Evolutionary conservation across 2,113 vertebrate genomes (phyloP).

Genomic region (Ictalurus furcatus): DNA sequence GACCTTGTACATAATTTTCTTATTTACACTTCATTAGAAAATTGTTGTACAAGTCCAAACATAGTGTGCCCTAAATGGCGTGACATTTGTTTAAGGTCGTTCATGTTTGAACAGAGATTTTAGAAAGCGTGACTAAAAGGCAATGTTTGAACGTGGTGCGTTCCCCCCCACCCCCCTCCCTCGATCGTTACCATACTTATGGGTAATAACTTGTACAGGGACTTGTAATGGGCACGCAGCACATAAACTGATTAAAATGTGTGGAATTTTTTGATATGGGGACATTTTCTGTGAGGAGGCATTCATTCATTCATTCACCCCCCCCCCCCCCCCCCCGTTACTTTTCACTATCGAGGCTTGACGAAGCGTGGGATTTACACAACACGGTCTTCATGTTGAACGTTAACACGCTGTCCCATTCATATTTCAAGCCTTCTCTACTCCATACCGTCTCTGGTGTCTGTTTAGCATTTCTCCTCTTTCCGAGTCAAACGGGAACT

Average conservation of each 20-base stretch:
- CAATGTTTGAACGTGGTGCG: too few species aligned
- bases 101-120: background rate
- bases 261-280: background rate
- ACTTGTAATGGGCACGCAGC: background rate
- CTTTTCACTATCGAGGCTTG: background rate
- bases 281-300: background rate
- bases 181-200: background rate
- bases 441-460: background rate
- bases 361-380: background rate
- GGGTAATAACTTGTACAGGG: background rate
- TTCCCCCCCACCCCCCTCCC: too few species aligned
- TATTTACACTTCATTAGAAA: background rate
- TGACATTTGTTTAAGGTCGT: background rate
- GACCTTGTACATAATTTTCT: background rate
- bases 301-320: too few species aligned
- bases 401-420: background rate
- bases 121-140: background rate
- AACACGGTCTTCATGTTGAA: background rate
- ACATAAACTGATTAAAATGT: too few species aligned
- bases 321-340: too few species aligned
- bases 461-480: conserved; percentile 7
- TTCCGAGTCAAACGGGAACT: background rate
- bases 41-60: background rate
- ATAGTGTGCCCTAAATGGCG: background rate
- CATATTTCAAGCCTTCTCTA: background rate